Evolutionary conservation across 2,797 vertebrate genomes (phyloP), one percentile per base, ranked within the genome.

Genomic region (Ambastaia sidthimunki): DNA sequence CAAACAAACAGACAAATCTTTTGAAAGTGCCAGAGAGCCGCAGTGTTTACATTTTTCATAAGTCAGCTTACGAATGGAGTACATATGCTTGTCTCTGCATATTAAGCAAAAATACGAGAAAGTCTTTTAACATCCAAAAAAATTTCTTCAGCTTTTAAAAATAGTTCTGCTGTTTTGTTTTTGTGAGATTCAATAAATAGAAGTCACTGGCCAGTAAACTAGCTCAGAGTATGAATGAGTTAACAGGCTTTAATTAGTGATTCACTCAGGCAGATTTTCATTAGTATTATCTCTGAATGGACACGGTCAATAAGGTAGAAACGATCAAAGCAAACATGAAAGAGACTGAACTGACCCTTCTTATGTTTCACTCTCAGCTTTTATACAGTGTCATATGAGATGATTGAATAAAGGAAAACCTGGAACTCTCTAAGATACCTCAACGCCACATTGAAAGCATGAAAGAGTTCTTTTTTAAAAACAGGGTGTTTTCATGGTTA

Each of bases 361-460:
- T 84, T 81, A 57, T 31, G 66, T 81, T 86, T 79, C 82, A 74
- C 62, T 57, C 3, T 48, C 62, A 48, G 19, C 84, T 81, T 70
- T 82, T 86, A 76, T 81, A 73, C 16, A 6, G 25, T 28, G 68
- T 31, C 50, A 80, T 77, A 67, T 82, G 69, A 70, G 71, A 74
- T 78, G 57, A 69, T 74, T 15, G 57, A 82, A 76, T 84, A 71
- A 73, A 83, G 66, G 44, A 65, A 80, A 86, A 83, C 76, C 63
- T 71, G 63, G 68, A 65, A n/a, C 78, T 48, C 54, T 71, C 59
- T 84, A 37, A 60, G 67, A 68, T 23, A 52, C 74, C 70, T 69
- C 71, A 37, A 15, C 31, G 50, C 28, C 59, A 48, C 47, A 70
- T 59, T 34, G 54, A 76, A 1, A 18, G 44, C 34, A 73, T 66